phyloP scores from a whole-genome alignment of 2,113 vertebrate species.

The Hassar affinis region DNA sequence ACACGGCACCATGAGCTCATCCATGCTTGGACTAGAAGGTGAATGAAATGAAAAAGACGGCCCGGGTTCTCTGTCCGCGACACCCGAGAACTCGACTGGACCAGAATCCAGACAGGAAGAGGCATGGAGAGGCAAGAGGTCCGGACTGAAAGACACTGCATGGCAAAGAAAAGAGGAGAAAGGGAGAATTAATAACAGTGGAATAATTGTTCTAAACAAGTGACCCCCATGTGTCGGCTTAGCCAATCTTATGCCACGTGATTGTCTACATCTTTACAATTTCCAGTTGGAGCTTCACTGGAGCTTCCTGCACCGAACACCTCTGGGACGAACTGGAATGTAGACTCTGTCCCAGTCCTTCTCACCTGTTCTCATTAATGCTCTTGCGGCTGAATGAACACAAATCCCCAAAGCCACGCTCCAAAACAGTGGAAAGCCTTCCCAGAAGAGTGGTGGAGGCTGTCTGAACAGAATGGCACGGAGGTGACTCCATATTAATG shows the following conservation, averaged over 20 bases:
- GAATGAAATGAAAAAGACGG: conserved; percentile 44
- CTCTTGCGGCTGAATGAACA: neutral
- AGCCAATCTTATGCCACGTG: neutral
- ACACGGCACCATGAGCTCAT: conserved; percentile 60
- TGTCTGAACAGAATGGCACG: too few relatives aligned
- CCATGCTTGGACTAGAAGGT: conserved; percentile 18
- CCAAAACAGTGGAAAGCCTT: neutral
- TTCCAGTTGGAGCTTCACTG: neutral
- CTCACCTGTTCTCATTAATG: neutral
- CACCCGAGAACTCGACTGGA: neutral
- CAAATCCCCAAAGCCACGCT: neutral
- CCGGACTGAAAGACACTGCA: conserved; percentile 63
- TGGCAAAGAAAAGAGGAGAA: neutral
- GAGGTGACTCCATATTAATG: too few relatives aligned
- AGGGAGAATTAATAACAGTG: neutral
- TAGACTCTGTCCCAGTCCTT: neutral
- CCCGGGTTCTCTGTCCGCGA: conserved; percentile 33
- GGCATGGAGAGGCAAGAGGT: conserved; percentile 63
- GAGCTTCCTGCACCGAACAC: too few relatives aligned
- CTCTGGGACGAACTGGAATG: neutral
- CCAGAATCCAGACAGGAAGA: conserved; percentile 66
- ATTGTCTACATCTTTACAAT: neutral
- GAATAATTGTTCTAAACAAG: neutral
- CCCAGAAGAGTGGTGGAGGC: neutral
- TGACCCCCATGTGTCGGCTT: neutral